Conservation (phyloP, 1,140 invertebrate genomes). For the Drosophila equinoxialis region DNA sequence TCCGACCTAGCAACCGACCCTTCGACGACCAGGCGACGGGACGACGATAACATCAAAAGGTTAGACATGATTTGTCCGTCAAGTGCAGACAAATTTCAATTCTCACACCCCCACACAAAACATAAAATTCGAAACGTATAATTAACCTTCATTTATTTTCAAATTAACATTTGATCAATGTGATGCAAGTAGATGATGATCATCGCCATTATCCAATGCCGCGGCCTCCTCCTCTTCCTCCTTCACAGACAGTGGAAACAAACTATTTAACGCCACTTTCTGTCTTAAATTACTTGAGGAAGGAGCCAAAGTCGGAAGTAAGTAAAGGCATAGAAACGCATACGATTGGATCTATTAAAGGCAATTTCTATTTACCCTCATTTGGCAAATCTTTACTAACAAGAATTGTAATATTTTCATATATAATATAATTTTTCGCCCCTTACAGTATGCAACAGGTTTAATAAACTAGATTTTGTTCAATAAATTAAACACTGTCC, state of each 20-base stretch:
- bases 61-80: conserved; percentile 78
- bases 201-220: neutral
- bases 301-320: neutral
- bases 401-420: no score
- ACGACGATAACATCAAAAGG: conserved; percentile 79
- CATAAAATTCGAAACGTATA: conserved; percentile 52
- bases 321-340: neutral
- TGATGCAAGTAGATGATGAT: conserved; percentile 7
- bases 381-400: no score
- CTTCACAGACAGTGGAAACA: neutral
- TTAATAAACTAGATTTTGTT: no score
- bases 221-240: neutral
- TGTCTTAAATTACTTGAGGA: neutral
- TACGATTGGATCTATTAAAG: no score
- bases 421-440: no score
- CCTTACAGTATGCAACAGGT: no score
- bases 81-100: conserved; percentile 26
- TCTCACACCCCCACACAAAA: conserved; percentile 34
- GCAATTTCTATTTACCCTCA: no score
- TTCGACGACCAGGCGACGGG: conserved; percentile 45
- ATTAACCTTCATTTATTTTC: conserved; percentile 82
- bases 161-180: conserved; percentile 75
- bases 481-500: no score
- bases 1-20: conserved; percentile 24
- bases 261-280: conserved; percentile 57